Conservation (phyloP, 2,888 invertebrate species). For the Chrysodeixis includens region DNA sequence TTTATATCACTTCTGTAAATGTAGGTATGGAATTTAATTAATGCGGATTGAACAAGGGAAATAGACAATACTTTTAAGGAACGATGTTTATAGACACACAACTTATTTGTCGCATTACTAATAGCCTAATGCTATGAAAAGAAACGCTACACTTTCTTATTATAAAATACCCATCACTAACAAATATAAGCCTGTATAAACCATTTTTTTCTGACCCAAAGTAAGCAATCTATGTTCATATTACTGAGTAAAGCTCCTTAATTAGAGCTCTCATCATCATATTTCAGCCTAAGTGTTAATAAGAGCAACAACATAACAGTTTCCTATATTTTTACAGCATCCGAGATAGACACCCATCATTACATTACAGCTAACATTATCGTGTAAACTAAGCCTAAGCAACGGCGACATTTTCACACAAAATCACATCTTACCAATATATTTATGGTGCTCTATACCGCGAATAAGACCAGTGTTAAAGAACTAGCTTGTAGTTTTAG, state of each 20-base stretch:
- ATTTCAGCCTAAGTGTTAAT: neutral
- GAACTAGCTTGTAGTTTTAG: neutral
- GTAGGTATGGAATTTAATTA: too few species aligned
- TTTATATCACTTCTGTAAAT: too few species aligned
- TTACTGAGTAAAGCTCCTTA: neutral
- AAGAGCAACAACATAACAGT: neutral
- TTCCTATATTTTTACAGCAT: neutral
- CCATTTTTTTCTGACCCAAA: too few species aligned
- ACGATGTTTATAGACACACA: too few species aligned
- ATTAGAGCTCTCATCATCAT: neutral
- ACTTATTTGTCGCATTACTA: too few species aligned
- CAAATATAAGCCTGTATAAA: too few species aligned
- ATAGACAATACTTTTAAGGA: too few species aligned
- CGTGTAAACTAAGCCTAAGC: slow-evolving; percentile 41
- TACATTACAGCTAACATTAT: slow-evolving; percentile 32
- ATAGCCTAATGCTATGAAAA: too few species aligned
- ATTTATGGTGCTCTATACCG: slow-evolving; percentile 51
- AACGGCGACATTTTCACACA: slow-evolving; percentile 50
- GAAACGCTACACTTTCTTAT: too few species aligned
- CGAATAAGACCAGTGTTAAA: slow-evolving; percentile 36
- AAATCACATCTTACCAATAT: slow-evolving; percentile 53
- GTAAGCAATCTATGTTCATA: too few species aligned
- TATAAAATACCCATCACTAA: too few species aligned
- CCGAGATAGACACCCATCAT: slow-evolving; percentile 14
- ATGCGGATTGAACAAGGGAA: too few species aligned